Evolutionary conservation across 2,113 vertebrate genomes (phyloP).

Genomic region (Hystrix brachyura): DNA sequence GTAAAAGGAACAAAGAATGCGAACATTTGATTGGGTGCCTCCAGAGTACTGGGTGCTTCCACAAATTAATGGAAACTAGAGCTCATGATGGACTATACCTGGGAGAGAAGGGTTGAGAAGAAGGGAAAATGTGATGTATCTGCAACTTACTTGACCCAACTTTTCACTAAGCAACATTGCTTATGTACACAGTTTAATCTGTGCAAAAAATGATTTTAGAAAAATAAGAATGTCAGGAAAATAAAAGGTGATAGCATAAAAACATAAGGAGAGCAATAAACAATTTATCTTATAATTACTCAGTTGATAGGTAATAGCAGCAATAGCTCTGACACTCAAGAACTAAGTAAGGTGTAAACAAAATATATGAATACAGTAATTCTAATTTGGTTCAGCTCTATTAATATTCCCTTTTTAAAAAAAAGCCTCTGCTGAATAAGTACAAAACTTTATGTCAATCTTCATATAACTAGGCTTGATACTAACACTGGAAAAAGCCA

Average conservation of each 20-base stretch:
- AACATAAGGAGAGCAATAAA: neutral
- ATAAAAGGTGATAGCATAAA: neutral
- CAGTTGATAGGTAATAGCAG: neutral
- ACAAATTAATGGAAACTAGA: neutral
- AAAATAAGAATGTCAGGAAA: neutral
- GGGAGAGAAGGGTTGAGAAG: neutral
- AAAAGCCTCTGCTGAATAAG: conserved; percentile 63
- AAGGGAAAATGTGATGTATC: neutral
- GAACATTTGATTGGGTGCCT: neutral
- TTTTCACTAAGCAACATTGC: neutral
- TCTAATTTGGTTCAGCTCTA: conserved; percentile 54
- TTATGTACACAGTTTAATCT: neutral
- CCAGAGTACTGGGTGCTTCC: neutral
- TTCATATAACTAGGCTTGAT: conserved; percentile 63
- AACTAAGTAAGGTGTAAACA: conserved; percentile 68
- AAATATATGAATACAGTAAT: conserved; percentile 59
- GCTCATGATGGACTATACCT: neutral
- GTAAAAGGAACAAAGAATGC: accelerated
- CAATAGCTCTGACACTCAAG: conserved; percentile 72
- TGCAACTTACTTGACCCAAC: neutral
- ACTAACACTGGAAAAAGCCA: conserved; percentile 65
- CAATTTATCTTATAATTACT: neutral
- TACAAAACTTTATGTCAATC: conserved; percentile 62
- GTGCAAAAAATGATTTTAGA: neutral
- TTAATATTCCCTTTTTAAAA: conserved; percentile 60